Evolutionary conservation across 2,113 vertebrate species (phyloP).

Genomic region (Candoia aspera): DNA sequence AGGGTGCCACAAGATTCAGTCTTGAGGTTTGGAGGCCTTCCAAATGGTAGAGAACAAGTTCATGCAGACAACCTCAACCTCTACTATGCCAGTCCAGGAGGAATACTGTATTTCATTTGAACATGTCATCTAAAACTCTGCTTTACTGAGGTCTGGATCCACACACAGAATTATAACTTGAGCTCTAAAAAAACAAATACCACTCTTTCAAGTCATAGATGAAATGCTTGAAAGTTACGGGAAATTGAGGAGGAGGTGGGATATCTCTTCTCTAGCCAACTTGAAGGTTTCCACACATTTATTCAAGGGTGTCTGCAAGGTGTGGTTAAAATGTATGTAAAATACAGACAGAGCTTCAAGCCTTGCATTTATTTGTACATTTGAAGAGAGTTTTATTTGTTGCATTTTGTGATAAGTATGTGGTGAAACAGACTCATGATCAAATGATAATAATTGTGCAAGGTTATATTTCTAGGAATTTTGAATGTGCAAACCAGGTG

Average conservation of each 20-base stretch:
- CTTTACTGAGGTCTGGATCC: neutral
- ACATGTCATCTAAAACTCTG: neutral
- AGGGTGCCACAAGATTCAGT: no score
- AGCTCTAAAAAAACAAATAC: neutral
- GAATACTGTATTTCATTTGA: neutral
- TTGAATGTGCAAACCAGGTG: neutral
- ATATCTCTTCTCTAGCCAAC: neutral
- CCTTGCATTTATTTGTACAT: neutral
- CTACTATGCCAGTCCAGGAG: neutral
- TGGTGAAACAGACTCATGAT: neutral
- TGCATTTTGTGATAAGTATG: neutral
- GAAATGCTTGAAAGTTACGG: neutral
- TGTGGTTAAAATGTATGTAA: neutral
- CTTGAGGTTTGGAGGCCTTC: no score
- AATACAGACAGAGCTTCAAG: neutral
- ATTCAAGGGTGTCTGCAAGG: neutral
- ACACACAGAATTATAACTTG: neutral
- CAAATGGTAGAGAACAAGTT: neutral
- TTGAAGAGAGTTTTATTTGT: neutral
- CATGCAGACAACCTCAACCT: neutral
- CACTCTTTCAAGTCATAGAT: neutral
- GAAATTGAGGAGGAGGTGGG: neutral
- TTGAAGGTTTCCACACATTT: neutral
- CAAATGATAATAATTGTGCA: neutral
- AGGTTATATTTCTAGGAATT: neutral